phyloP scores from a whole-genome alignment of 2,797 vertebrate genomes.

The Coilia nasus region DNA sequence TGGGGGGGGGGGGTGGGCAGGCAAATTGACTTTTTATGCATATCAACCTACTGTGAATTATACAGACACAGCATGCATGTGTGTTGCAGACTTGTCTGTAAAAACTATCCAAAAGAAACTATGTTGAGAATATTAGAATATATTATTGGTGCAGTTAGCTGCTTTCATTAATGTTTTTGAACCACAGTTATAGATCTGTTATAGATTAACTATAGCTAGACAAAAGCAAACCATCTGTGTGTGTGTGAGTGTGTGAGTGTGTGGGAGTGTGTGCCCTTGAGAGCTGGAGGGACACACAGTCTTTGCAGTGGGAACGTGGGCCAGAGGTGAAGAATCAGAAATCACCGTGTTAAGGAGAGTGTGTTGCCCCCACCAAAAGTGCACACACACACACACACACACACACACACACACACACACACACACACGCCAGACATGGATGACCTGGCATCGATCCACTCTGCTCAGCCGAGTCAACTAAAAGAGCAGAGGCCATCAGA shows the following conservation, averaged over 20 bases:
- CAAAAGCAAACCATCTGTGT: not conserved
- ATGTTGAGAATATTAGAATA: not conserved
- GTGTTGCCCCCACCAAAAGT: conserved; percentile 60
- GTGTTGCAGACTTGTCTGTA: not conserved
- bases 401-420: conserved; percentile 52
- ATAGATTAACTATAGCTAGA: not conserved
- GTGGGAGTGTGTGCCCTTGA: not conserved
- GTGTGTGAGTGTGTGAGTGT: not conserved
- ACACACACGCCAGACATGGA: conserved; percentile 49
- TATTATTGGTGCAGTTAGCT: not conserved
- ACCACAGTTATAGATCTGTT: not conserved
- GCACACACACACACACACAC: conserved; percentile 53
- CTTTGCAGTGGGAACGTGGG: conserved; percentile 49
- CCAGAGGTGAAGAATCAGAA: conserved; percentile 60
- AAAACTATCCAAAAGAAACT: not conserved
- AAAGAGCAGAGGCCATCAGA: conserved; percentile 1
- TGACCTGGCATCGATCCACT: conserved; percentile 67
- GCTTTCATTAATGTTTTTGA: not conserved
- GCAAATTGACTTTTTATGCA: not conserved
- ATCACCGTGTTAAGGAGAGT: conserved; percentile 72
- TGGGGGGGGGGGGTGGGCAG: not conserved
- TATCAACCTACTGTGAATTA: not conserved
- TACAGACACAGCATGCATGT: not conserved
- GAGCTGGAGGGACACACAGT: not conserved
- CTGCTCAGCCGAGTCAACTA: conserved; percentile 63